These are phyloP conservation scores for Psittacula echo DNA, from an alignment of 2,797 vertebrate genomes.

Conservation along the genomic window DNA sequence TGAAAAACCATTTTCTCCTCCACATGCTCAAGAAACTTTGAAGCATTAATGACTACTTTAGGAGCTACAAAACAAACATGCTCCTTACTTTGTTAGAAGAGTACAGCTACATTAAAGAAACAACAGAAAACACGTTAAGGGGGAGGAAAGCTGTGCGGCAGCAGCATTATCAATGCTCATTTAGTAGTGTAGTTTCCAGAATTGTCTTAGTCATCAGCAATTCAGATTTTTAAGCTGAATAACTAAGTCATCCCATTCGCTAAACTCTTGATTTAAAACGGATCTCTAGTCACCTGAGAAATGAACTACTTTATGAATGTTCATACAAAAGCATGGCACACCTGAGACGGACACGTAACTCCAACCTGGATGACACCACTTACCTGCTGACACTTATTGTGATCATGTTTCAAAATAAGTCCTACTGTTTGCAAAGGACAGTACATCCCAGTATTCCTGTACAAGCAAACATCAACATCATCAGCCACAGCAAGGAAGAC, in stretches of 20 bases:
- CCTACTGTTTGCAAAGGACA: background rate
- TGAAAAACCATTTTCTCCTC: background rate
- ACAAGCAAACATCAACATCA: background rate
- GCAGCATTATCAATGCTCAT: background rate
- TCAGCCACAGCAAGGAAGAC: background rate
- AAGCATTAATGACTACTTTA: background rate
- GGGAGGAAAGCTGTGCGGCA: background rate
- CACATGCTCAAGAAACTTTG: background rate
- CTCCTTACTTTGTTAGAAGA: background rate
- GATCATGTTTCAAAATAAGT: background rate
- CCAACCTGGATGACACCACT: background rate
- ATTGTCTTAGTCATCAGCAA: background rate
- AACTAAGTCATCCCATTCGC: background rate
- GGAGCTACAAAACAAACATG: background rate
- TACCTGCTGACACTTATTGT: background rate
- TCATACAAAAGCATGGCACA: background rate
- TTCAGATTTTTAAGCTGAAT: background rate
- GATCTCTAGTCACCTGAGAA: background rate
- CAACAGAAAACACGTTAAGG: background rate
- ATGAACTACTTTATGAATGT: background rate
- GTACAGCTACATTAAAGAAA: background rate
- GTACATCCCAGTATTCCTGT: background rate
- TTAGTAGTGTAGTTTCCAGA: background rate
- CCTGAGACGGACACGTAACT: accelerated
- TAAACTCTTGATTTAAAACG: background rate